Evolutionary conservation across 2,888 invertebrate species (phyloP), one percentile per base, ranked within the genome.

Genomic region (Craniophora ligustri): DNA sequence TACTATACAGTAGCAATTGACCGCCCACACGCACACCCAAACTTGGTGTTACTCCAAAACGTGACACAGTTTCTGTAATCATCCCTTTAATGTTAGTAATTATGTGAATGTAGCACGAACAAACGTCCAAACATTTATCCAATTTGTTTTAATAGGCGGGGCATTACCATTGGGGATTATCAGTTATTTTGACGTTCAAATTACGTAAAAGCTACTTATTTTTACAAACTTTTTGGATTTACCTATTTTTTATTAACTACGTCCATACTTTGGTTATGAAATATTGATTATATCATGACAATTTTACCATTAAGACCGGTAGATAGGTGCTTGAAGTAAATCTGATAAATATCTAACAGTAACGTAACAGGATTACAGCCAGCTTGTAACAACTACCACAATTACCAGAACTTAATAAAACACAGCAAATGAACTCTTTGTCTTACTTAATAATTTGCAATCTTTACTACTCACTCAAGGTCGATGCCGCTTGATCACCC

Each of bases 401-500:
- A 56, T 71, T 54, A 63, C 36, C 11, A n/a, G 23, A 14, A 21
- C 47, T 35, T n/a, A 34, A 44, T 41, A 57, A n/a, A n/a, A n/a
- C n/a, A 44, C 61, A 64, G 51, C 64, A 72, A 67, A 75, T 75
- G 66, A 11, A 35, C 26, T 45, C 57, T 58, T 72, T 74, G 67
- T 74, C 57, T 75, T 42, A 35, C 6, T 35, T n/a, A 32, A 42
- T 36, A 39, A 34, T 23, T 23, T 47, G 48, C 57, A 61, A 54
- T 59, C 44, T 41, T 40, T 19, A 15, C 21, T 31, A 15, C 40
- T 31, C 19, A 39, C 36, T 49, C 76, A 75, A 76, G 78, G 78
- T 56, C 49, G 32, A 47, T 64, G 46, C 71, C 76, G 79, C 75
- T 75, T 79, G 79, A 68, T 53, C 62, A 60, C 50, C 63, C 78